These are phyloP conservation scores for Hypomecis atomaria DNA, from an alignment of 2,888 invertebrate species.

Conservation along the genomic window DNA sequence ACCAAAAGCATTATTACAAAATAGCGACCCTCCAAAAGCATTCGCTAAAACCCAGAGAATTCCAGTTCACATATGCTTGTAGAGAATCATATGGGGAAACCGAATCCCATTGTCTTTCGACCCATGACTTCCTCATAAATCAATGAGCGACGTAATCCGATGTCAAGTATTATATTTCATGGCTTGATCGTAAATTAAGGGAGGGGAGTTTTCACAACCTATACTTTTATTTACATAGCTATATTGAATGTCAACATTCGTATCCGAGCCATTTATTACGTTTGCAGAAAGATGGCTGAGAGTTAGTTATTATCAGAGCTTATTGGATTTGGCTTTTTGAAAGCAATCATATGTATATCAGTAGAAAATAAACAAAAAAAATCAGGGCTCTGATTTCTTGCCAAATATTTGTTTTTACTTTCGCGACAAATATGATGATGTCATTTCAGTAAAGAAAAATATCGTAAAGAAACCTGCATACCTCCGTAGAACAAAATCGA, in stretches of 20 bases:
- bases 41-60: not conserved
- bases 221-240: constrained; percentile 16
- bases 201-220: constrained; percentile 6
- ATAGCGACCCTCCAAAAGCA: not conserved
- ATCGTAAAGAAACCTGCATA: too few species aligned
- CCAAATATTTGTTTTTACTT: too few species aligned
- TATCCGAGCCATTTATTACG: constrained; percentile 11
- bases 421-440: too few species aligned
- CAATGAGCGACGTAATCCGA: constrained; percentile 33
- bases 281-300: not conserved
- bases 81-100: constrained; percentile 24
- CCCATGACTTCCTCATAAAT: constrained; percentile 33
- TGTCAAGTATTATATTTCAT: constrained; percentile 33
- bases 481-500: too few species aligned
- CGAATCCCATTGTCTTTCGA: constrained; percentile 26
- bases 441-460: too few species aligned
- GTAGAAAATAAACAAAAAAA: too few species aligned
- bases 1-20: not conserved
- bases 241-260: constrained; percentile 16
- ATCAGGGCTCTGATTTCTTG: too few species aligned
- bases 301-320: not conserved
- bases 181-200: constrained; percentile 31
- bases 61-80: not conserved
- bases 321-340: not conserved
- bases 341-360: not conserved